Base-by-base conservation (phyloP, 2,797 vertebrate genomes). In the Lemur catta region DNA sequence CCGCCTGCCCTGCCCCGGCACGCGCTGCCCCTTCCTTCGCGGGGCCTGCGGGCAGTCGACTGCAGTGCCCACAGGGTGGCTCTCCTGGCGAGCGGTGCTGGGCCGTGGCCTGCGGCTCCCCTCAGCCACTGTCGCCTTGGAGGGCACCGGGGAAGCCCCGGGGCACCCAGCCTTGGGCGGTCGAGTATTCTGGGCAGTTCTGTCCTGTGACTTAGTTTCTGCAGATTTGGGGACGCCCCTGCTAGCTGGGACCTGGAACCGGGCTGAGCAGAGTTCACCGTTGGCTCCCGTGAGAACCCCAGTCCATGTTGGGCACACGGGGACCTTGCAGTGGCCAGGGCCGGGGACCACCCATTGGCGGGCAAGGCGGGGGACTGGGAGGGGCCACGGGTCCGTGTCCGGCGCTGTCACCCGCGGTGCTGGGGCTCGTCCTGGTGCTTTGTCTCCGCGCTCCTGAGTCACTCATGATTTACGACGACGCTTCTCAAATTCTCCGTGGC, bases 391-490 rank as follows among this genome's bases (percentile, higher is more conserved):
- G 22, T 35, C 38, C 38, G 33, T 74, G 28, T 26, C 7, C 0
- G 2, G n/a, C n/a, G 1, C 33, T 3, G 24, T 2, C 1, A 33
- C 46, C 33, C 13, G 15, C 0, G 4, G 30, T 0, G 33, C 48
- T 15, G 13, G 35, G 7, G 6, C 41, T 20, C 24, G 46, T 79
- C 57, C 38, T 35, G 5, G 10, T 33, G 33, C 38, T 50, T 63
- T 4, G 9, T 22, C 43, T 9, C 15, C 2, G 1, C 10, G 78
- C n/a, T 43, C 11, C 5, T 30, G 1, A 10, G 2, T 43, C 75
- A 20, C 48, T n/a, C 0, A 4, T 1, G 48, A 3, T 43, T 20
- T 50, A 0, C 38, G 14, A 28, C 3, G 5, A 13, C 7, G 71
- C 7, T 65, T 48, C 81, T 35, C 26, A 28, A 15, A 26, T 38